Conservation (phyloP, 1,140 invertebrate species). For the Drosophila pandora region DNA sequence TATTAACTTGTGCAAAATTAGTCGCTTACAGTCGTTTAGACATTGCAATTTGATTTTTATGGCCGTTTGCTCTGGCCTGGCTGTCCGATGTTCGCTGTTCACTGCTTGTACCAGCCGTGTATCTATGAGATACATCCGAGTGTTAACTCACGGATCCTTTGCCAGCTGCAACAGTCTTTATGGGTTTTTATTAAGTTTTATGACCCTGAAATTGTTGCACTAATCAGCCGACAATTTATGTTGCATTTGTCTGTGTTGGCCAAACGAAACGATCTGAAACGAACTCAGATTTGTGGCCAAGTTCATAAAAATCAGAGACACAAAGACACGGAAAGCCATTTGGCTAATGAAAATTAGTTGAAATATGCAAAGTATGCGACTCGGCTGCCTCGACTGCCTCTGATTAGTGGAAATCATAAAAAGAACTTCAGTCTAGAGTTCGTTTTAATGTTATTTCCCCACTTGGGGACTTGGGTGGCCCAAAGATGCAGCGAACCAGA, state of each 20-base stretch:
- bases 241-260: slow-evolving; percentile 62
- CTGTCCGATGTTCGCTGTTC: slow-evolving; percentile 27
- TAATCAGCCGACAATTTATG: slow-evolving; percentile 78
- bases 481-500: not conserved
- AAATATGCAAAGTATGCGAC: slow-evolving; percentile 70
- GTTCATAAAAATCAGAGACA: slow-evolving; percentile 58
- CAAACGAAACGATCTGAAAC: slow-evolving; percentile 18
- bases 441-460: slow-evolving; percentile 33
- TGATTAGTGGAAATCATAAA: slow-evolving; percentile 78
- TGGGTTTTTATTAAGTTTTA: slow-evolving; percentile 58
- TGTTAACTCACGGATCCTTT: slow-evolving; percentile 41
- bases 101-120: slow-evolving; percentile 21
- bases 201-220: slow-evolving; percentile 77
- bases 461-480: slow-evolving; percentile 12
- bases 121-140: slow-evolving; percentile 67
- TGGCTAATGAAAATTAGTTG: slow-evolving; percentile 61
- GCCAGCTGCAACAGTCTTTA: slow-evolving; percentile 29
- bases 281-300: slow-evolving; percentile 37
- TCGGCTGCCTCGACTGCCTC: slow-evolving; percentile 23
- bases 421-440: slow-evolving; percentile 36
- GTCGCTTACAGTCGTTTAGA: slow-evolving; percentile 81
- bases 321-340: slow-evolving; percentile 13
- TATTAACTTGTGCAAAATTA: slow-evolving; percentile 82
- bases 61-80: slow-evolving; percentile 41
- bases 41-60: slow-evolving; percentile 80